Percentiles rank a stretch among this genome's conserved stretches.
These are phyloP conservation scores for Leptoteleia sp. DNA, from an alignment of 1,140 invertebrate species.

Conservation along the genomic window DNA sequence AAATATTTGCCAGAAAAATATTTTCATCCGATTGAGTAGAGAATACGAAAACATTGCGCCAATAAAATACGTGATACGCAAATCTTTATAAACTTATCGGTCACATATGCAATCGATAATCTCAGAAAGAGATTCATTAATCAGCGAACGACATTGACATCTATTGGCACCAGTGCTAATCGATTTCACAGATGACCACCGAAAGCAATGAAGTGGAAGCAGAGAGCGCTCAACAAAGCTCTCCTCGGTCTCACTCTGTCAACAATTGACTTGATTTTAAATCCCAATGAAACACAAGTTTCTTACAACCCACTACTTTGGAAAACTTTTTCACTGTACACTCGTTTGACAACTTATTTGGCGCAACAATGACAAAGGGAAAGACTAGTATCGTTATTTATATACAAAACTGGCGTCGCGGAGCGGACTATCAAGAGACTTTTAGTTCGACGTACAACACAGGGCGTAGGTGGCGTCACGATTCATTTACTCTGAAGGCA, in stretches of 20 bases:
- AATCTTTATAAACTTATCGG: slow-evolving; percentile 24
- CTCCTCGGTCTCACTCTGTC: slow-evolving; percentile 1
- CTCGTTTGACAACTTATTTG: slow-evolving; percentile 15
- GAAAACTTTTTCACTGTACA: slow-evolving; percentile 10
- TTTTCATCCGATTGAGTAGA: slow-evolving; percentile 16
- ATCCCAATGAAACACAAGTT: slow-evolving; percentile 45
- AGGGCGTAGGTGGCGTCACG: slow-evolving; percentile 5
- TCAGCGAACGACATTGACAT: slow-evolving; percentile 16
- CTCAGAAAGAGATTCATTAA: slow-evolving; percentile 15
- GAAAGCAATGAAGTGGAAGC: slow-evolving; percentile 3
- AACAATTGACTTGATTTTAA: slow-evolving; percentile 30
- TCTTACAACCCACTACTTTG: slow-evolving; percentile 12
- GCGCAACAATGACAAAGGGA: slow-evolving; percentile 16
- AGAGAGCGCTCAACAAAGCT: neutral
- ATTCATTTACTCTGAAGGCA: slow-evolving; percentile 26
- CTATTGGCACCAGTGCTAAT: slow-evolving; percentile 27
- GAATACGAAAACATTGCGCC: slow-evolving; percentile 45
- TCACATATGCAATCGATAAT: slow-evolving; percentile 23
- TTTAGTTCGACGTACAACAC: neutral
- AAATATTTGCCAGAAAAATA: slow-evolving; percentile 7
- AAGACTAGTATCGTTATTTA: too few species aligned
- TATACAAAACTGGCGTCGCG: slow-evolving; percentile 26
- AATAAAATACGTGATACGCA: slow-evolving; percentile 20
- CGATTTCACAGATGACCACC: neutral
- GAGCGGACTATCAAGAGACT: neutral